These are phyloP conservation scores for Panthera uncia DNA, from an alignment of 2,113 vertebrate species.

Conservation along the genomic window DNA sequence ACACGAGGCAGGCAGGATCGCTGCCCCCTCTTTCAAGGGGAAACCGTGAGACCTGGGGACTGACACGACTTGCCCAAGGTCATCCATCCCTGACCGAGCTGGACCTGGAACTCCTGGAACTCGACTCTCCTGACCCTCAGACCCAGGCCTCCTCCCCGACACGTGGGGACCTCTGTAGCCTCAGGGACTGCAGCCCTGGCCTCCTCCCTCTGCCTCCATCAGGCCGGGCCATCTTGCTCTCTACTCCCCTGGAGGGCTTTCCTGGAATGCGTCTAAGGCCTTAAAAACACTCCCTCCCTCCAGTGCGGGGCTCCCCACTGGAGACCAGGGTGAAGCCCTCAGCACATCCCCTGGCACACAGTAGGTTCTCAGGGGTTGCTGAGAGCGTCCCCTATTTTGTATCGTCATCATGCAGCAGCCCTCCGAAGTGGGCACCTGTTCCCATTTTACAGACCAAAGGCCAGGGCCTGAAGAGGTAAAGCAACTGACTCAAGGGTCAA, in stretches of 20 bases:
- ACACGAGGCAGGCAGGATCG: background rate
- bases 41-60: background rate
- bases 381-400: fast-evolving
- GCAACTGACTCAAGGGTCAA: background rate
- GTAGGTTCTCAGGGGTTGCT: background rate
- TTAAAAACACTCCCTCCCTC: background rate
- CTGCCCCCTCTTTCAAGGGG: background rate
- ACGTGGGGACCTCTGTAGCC: background rate
- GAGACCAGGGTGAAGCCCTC: background rate
- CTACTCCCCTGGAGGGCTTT: background rate
- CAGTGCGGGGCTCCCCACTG: fast-evolving
- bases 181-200: background rate
- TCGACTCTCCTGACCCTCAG: background rate
- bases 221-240: background rate
- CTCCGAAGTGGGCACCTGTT: background rate
- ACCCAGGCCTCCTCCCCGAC: background rate
- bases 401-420: background rate
- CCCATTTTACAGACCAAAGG: background rate
- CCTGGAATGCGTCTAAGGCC: background rate
- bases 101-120: background rate
- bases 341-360: fast-evolving
- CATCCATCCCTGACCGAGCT: background rate
- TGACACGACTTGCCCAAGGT: background rate
- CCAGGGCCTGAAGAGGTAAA: background rate
- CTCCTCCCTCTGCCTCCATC: too few species aligned